Evolutionary conservation across 2,888 invertebrate genomes (phyloP).

Genomic region (Tolmerus cingulatus): DNA sequence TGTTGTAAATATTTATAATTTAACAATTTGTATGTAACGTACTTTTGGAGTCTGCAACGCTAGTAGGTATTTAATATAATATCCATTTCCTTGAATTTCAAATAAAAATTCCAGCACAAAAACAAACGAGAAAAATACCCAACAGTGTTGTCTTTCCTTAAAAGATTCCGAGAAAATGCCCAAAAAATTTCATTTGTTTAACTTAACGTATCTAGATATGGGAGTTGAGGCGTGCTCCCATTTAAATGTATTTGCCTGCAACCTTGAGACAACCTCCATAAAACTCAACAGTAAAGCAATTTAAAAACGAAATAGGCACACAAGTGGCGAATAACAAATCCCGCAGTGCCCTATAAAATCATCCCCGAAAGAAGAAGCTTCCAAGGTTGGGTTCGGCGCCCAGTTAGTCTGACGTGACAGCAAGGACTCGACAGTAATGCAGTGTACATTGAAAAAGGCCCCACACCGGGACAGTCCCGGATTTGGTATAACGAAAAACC

Average conservation of each 20-base stretch:
- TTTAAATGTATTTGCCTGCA: neutral
- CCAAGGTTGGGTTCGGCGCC: neutral
- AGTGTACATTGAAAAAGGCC: neutral
- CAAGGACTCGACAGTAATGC: neutral
- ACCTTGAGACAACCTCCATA: constrained; percentile 33
- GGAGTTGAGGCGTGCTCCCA: neutral
- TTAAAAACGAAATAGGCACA: constrained; percentile 4
- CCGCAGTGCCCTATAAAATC: neutral
- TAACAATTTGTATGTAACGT: no score
- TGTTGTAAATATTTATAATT: no score
- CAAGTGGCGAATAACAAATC: constrained; percentile 18
- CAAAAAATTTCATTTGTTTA: neutral
- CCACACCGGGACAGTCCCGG: neutral
- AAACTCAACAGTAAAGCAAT: constrained; percentile 9
- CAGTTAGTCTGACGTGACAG: constrained; percentile 32
- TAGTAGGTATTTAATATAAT: no score
- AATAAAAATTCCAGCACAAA: no score
- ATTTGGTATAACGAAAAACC: neutral
- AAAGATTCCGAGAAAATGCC: neutral
- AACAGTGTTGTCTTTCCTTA: neutral
- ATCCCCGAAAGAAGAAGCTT: neutral
- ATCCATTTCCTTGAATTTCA: no score
- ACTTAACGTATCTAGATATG: neutral
- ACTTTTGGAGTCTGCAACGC: no score
- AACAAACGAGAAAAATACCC: no score